Evolutionary conservation across 2,888 invertebrate genomes (phyloP), one percentile per base, ranked within the genome.

Genomic region (Drosophila melanocephala): DNA sequence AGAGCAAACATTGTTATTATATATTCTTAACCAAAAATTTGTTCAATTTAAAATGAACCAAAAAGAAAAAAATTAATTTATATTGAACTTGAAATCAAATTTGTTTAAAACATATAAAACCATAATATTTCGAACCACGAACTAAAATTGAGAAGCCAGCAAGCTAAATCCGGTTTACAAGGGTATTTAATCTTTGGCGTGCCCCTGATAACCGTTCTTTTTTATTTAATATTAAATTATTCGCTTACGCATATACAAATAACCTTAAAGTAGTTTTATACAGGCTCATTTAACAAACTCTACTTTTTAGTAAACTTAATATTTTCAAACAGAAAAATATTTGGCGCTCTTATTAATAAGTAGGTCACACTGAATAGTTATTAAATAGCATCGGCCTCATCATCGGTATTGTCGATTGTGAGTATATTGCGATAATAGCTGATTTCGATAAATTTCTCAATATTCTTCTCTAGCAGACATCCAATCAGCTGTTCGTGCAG

Each of bases 401-500:
- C 12, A 58, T 58, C 72, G 59, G 56, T 55, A 72, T 47, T 33
- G 33, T 0, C n/a, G 35, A 59, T 44, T 55, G 37, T 58, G 12
- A 51, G 2, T 52, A 12, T 10, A 32, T 6, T 37, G 22, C 57
- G 57, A 70, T 62, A 51, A n/a, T 5, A 22, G 14, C 6, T 19
- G 4, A 19, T 5, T 37, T 42, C 65, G 76, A 76, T 76, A 39
- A 26, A 2, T 28, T 57, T 42, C 22, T 5, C n/a, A 33, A 9
- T 19, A 39, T 0, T 58, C 60, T 28, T 37, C 68, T 47, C 65
- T 44, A 65, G 44, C 16, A 16, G 35, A 32, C 44, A 10, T 19
- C 22, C 42, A 66, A 72, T 72, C 80, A 79, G 83, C 80, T 79
- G 83, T 64, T 59, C 16, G n/a, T 55, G 79, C 74, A 81, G 82